A percentile compares a stretch with the other conserved stretches of the same genome.
Evolutionary conservation across 2,113 vertebrate genomes (phyloP).

Genomic region (Gadus chalcogrammus): DNA sequence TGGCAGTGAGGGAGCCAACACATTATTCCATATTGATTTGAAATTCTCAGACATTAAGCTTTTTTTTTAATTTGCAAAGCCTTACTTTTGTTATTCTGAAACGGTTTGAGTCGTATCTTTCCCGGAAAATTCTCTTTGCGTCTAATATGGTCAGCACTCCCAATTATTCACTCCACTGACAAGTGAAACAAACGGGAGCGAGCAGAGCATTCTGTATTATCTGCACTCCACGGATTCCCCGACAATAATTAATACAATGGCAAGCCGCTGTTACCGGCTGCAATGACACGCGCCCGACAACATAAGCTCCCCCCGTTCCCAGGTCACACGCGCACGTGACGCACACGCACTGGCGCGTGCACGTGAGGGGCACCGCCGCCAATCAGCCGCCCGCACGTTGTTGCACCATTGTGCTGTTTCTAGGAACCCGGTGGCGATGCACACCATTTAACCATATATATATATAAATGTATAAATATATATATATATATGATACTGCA

Average conservation of each 20-base stretch:
- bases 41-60: conserved; percentile 63
- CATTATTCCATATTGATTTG: conserved; percentile 63
- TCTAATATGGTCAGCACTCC: conserved; percentile 81
- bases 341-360: too few relatives aligned
- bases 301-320: conserved; percentile 64
- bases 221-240: conserved; percentile 76
- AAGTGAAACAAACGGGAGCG: conserved; percentile 79
- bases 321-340: conserved; percentile 37
- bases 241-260: conserved; percentile 79
- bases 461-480: neutral
- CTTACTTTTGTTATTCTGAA: conserved; percentile 60
- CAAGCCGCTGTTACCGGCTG: conserved; percentile 71
- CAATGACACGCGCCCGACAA: conserved; percentile 65
- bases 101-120: conserved; percentile 63
- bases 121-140: conserved; percentile 70
- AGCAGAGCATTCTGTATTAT: conserved; percentile 78
- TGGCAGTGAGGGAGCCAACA: conserved; percentile 49
- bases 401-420: too few relatives aligned
- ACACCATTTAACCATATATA: too few relatives aligned
- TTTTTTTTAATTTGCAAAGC: conserved; percentile 63
- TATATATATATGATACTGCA: too few relatives aligned
- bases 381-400: too few relatives aligned
- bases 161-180: conserved; percentile 82
- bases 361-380: too few relatives aligned
- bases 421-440: too few relatives aligned